phyloP scores from a whole-genome alignment of 2,797 vertebrate genomes.

The Coluber constrictor region DNA sequence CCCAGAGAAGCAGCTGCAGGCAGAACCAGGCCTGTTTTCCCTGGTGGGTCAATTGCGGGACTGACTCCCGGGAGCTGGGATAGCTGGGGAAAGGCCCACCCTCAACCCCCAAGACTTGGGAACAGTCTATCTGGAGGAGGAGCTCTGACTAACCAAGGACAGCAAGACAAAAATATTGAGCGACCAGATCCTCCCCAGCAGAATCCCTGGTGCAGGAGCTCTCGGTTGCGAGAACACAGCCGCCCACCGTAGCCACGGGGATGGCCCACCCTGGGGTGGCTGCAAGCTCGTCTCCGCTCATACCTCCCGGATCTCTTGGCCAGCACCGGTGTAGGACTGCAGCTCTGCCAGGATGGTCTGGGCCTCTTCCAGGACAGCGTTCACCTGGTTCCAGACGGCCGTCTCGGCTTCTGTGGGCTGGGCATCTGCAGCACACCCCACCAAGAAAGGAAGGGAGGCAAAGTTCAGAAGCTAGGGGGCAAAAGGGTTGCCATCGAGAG shows the following conservation, averaged over 20 bases:
- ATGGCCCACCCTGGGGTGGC: not conserved
- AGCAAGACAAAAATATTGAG: not conserved
- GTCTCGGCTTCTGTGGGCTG: conserved; percentile 93
- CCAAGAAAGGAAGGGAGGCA: conserved; percentile 50
- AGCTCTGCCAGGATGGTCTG: conserved; percentile 87
- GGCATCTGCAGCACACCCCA: conserved; percentile 75
- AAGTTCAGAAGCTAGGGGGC: conserved; percentile 31
- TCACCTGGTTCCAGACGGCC: conserved; percentile 92
- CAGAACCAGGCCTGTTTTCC: not conserved
- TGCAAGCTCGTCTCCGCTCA: not conserved
- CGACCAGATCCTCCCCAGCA: not conserved
- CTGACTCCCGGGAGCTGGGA: not conserved
- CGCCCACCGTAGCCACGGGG: not conserved
- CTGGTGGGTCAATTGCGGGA: not conserved
- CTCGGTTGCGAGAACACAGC: not conserved
- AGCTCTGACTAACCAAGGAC: not conserved
- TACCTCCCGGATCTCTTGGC: conserved; percentile 93
- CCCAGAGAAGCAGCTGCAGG: not conserved
- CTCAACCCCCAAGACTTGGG: not conserved
- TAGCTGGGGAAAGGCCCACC: not conserved
- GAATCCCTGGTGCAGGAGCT: not conserved
- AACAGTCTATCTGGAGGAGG: not conserved
- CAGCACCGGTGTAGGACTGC: conserved; percentile 89
- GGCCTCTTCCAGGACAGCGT: conserved; percentile 88
- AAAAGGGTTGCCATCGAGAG: not conserved